Evolutionary conservation across 2,113 vertebrate genomes (phyloP).

Genomic region (Halcyon senegalensis): DNA sequence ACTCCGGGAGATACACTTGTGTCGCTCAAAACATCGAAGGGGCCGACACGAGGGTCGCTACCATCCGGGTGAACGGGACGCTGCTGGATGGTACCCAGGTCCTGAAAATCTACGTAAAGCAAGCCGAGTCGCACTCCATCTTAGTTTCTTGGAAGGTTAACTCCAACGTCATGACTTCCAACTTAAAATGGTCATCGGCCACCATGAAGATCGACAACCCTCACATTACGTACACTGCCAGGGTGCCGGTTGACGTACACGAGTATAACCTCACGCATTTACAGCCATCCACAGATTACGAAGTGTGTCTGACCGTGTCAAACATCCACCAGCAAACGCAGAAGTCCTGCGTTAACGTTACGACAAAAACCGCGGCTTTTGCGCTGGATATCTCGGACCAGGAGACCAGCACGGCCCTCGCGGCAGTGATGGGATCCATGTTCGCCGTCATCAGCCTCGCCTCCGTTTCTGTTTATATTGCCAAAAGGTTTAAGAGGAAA

Average conservation of each 20-base stretch:
- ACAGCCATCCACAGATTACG: conserved; percentile 94
- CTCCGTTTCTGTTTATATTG: conserved; percentile 85
- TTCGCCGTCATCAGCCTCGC: conserved; percentile 91
- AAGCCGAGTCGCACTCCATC: conserved; percentile 91
- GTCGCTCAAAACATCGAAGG: conserved; percentile 94
- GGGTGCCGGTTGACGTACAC: conserved; percentile 94
- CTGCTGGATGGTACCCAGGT: conserved; percentile 90
- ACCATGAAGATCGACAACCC: conserved; percentile 98
- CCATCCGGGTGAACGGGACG: conserved; percentile 92
- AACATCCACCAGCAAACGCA: conserved; percentile 92
- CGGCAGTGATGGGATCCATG: conserved; percentile 92
- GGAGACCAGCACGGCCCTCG: conserved; percentile 89
- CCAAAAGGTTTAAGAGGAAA: conserved; percentile 93
- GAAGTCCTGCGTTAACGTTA: conserved; percentile 94
- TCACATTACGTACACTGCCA: conserved; percentile 94
- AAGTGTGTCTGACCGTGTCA: conserved; percentile 94
- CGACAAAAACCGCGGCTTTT: conserved; percentile 89
- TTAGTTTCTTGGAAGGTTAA: conserved; percentile 96
- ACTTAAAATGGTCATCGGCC: conserved; percentile 96
- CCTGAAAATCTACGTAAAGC: conserved; percentile 93
- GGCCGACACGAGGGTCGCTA: conserved; percentile 90
- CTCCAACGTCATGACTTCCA: conserved; percentile 92
- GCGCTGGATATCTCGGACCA: conserved; percentile 87
- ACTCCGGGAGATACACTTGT: conserved; percentile 95
- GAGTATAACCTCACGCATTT: conserved; percentile 97